Conservation (phyloP, 2,888 invertebrate species). For the Poecilobothrus nobilitatus region DNA sequence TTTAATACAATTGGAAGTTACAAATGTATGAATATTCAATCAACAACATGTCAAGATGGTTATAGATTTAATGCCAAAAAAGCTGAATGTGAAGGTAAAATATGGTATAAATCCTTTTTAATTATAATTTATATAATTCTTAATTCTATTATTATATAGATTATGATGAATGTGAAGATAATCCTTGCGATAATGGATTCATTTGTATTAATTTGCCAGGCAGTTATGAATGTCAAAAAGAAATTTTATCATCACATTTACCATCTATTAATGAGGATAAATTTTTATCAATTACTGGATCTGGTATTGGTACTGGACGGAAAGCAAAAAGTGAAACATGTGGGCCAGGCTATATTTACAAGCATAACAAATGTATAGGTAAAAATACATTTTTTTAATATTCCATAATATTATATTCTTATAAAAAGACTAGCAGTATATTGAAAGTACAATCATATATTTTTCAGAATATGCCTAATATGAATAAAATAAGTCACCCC, state of each 20-base stretch:
- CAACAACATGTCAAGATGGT: conserved; percentile 41
- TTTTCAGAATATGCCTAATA: too few species aligned
- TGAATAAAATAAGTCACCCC: too few species aligned
- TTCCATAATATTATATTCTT: too few species aligned
- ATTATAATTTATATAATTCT: too few species aligned
- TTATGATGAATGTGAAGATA: conserved; percentile 65
- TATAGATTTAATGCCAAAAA: conserved; percentile 47
- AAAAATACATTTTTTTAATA: too few species aligned
- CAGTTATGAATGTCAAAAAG: conserved; percentile 54
- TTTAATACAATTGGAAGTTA: conserved; percentile 61
- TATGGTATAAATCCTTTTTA: too few species aligned
- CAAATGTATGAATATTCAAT: conserved; percentile 45
- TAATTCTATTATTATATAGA: conserved; percentile 47
- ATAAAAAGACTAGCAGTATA: too few species aligned
- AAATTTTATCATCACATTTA: conserved; percentile 17
- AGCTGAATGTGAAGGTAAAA: conserved; percentile 53
- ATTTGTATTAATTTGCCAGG: conserved; percentile 68
- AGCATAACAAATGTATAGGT: conserved; percentile 26
- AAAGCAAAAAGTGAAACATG: conserved; percentile 18
- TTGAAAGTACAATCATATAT: too few species aligned
- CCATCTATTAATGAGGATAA: background rate
- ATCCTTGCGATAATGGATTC: conserved; percentile 50
- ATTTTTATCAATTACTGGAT: background rate
- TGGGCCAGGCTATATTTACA: conserved; percentile 22
- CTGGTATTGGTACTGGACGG: background rate